A percentile compares a stretch with the other conserved stretches of the same genome.
phyloP scores from a whole-genome alignment of 2,113 vertebrate genomes.

The Carollia perspicillata region DNA sequence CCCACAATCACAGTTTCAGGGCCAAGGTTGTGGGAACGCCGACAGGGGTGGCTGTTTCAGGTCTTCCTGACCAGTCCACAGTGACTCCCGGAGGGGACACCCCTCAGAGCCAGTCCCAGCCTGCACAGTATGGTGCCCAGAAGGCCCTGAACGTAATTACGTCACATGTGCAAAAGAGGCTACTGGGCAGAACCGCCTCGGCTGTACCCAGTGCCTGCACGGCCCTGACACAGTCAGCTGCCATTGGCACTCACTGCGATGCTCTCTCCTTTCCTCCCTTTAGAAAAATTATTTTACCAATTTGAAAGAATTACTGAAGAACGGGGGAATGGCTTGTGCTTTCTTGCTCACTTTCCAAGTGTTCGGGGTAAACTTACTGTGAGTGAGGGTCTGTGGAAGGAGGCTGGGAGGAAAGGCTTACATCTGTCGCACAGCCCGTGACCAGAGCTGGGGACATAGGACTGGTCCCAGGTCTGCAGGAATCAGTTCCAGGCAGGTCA shows the following conservation, averaged over 20 bases:
- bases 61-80: neutral
- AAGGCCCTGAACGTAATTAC: neutral
- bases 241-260: accelerated
- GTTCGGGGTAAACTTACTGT: neutral
- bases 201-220: neutral
- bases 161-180: neutral
- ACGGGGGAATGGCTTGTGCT: neutral
- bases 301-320: neutral
- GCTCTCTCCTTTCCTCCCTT: neutral
- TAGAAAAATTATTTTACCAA: neutral
- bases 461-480: neutral
- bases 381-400: neutral
- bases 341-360: neutral
- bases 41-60: accelerated
- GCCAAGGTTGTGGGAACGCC: neutral
- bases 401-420: neutral
- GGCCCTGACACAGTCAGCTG: neutral
- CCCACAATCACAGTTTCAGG: neutral
- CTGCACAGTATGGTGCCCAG: accelerated
- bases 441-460: neutral
- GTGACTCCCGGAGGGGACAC: neutral
- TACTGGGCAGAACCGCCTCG: neutral
- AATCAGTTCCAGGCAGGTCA: neutral
- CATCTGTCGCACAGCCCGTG: neutral
- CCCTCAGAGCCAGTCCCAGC: neutral